phyloP scores from a whole-genome alignment of 1,140 invertebrate genomes.

The Sycophaga agraensis region DNA sequence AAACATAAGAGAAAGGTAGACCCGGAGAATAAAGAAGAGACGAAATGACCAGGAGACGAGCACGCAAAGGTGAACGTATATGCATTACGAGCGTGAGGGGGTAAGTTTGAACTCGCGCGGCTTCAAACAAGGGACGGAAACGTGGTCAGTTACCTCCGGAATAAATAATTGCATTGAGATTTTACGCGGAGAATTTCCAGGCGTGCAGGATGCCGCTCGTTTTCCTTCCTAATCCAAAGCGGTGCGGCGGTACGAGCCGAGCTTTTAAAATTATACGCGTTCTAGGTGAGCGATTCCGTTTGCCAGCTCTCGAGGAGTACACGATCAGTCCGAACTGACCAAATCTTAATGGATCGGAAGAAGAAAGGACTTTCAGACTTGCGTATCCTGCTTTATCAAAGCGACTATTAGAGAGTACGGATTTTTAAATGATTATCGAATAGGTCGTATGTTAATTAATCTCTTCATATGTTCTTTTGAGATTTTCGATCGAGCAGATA shows the following conservation, averaged over 20 bases:
- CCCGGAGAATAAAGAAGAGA: too few species aligned
- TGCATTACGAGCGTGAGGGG: not conserved
- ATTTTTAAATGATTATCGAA: too few species aligned
- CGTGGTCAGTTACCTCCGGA: conserved; percentile 43
- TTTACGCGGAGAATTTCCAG: conserved; percentile 11
- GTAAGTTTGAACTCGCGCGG: not conserved
- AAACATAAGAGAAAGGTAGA: too few species aligned
- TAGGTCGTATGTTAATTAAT: too few species aligned
- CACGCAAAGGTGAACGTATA: not conserved
- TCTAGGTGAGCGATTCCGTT: conserved; percentile 7
- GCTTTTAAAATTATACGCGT: conserved; percentile 13
- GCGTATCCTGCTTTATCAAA: too few species aligned
- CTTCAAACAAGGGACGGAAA: conserved; percentile 37
- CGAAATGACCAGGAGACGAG: too few species aligned
- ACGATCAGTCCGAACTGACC: not conserved
- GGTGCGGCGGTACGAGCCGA: not conserved
- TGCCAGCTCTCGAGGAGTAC: too few species aligned
- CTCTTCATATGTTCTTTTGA: too few species aligned
- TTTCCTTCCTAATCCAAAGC: not conserved
- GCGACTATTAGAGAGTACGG: too few species aligned
- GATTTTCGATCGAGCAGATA: too few species aligned
- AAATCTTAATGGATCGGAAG: not conserved
- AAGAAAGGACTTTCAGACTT: too few species aligned
- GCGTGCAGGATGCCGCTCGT: not conserved
- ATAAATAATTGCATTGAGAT: conserved; percentile 36